These are phyloP conservation scores for Diachasma alloeum DNA, from an alignment of 1,140 invertebrate species.

Conservation along the genomic window DNA sequence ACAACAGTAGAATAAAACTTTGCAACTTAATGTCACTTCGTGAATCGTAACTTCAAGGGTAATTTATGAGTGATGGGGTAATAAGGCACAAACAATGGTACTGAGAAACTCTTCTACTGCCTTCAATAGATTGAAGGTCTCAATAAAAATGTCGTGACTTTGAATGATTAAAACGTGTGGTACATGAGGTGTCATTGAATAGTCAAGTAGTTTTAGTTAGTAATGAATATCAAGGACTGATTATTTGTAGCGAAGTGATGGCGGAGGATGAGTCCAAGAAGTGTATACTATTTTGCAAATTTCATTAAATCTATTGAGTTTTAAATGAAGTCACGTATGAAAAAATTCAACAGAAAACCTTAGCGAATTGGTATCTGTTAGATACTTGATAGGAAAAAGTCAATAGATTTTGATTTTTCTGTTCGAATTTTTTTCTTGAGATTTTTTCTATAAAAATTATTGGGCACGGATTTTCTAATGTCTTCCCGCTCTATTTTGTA, in stretches of 20 bases:
- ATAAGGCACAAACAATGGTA: neutral
- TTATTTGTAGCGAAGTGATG: neutral
- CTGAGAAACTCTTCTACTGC: neutral
- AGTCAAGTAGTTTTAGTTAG: neutral
- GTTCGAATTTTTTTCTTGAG: no score
- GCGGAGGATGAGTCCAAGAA: neutral
- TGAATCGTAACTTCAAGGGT: slow-evolving; percentile 12
- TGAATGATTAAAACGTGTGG: neutral
- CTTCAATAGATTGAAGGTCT: slow-evolving; percentile 18
- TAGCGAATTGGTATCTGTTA: no score
- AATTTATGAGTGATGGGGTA: neutral
- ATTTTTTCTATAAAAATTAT: no score
- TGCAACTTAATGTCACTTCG: neutral
- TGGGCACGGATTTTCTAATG: no score
- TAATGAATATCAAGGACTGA: slow-evolving; percentile 20
- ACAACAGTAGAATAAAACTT: neutral
- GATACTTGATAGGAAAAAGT: no score
- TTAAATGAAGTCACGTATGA: no score
- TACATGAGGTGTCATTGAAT: neutral
- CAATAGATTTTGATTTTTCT: no score
- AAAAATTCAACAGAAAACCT: no score
- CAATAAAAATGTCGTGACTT: neutral
- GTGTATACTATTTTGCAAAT: neutral
- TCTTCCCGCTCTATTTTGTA: no score
- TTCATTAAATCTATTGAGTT: no score